phyloP scores from a whole-genome alignment of 1,140 invertebrate genomes.

The Conus ventricosus region DNA sequence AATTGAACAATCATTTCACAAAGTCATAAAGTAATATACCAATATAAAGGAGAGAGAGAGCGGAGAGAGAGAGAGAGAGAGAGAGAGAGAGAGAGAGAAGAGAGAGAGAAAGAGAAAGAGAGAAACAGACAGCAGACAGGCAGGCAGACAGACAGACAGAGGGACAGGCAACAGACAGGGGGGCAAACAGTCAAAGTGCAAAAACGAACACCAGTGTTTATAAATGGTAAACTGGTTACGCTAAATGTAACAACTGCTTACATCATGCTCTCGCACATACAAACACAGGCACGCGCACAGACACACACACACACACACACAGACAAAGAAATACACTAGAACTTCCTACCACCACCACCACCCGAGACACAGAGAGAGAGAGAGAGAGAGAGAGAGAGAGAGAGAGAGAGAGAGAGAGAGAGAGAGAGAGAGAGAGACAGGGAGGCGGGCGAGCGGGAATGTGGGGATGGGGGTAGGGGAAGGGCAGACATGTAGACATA shows the following conservation, averaged over 20 bases:
- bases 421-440: slow-evolving; percentile 10
- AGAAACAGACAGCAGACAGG: neutral
- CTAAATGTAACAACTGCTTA: no score
- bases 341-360: no score
- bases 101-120: neutral
- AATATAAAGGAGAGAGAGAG: neutral
- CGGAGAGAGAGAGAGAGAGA: slow-evolving; percentile 27
- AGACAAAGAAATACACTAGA: no score
- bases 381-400: neutral
- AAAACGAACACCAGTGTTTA: no score
- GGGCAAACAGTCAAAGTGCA: neutral
- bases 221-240: no score
- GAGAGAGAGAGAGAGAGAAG: slow-evolving; percentile 4
- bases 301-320: no score
- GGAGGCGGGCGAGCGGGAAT: neutral
- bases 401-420: neutral
- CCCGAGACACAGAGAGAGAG: neutral
- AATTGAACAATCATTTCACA: no score
- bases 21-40: no score
- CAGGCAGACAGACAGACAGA: neutral
- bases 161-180: neutral
- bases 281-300: no score
- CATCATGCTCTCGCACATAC: no score
- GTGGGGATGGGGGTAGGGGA: neutral
- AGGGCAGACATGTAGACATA: neutral